Evolutionary conservation across 2,888 invertebrate species (phyloP), one percentile per base, ranked within the genome.

Genomic region (Venusia cambrica): DNA sequence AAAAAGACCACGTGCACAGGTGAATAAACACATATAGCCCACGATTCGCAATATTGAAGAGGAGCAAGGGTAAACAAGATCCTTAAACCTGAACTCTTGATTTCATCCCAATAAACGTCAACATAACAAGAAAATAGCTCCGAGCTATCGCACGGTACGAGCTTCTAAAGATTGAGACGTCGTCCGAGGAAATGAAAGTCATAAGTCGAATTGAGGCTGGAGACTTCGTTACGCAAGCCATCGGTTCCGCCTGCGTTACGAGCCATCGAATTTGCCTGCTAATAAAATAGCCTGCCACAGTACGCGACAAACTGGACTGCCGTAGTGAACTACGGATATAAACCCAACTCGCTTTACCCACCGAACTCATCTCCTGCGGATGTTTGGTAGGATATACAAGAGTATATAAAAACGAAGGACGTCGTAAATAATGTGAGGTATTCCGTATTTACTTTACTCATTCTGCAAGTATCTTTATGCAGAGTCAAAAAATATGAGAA

Each of bases 221-320:
- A 48, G 64, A 69, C 62, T 74, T 71, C 66, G 69, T 73, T 70
- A 73, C 71, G 50, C 46, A 56, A 48, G 56, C 70, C 66, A 73
- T 73, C 67, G 64, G 62, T 61, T 65, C 57, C 64, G 60, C 56
- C 51, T 57, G 48, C 55, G 68, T 75, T 75, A 76, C 76, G 71
- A 73, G 60, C 64, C 59, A 66, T 69, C 69, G 76, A 73, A 79
- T 77, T 77, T 78, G 78, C 76, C 68, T 76, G 70, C 68, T 70
- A 73, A 77, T 74, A 76, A 78, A 77, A 77, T 68, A 61, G 68
- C 59, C 55, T 48, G 57, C 56, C 59, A 60, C 64, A 64, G 61
- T 62, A 59, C 60, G 50, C 51, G 52, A 50, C 59, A 57, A 62
- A 62, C 64, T 59, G 59, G 61, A 62, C 65, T 48, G 51, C 58